Percentiles rank a stretch among this genome's conserved stretches.
These are phyloP conservation scores for Brenthis daphne DNA, from an alignment of 2,888 invertebrate genomes.

Conservation along the genomic window DNA sequence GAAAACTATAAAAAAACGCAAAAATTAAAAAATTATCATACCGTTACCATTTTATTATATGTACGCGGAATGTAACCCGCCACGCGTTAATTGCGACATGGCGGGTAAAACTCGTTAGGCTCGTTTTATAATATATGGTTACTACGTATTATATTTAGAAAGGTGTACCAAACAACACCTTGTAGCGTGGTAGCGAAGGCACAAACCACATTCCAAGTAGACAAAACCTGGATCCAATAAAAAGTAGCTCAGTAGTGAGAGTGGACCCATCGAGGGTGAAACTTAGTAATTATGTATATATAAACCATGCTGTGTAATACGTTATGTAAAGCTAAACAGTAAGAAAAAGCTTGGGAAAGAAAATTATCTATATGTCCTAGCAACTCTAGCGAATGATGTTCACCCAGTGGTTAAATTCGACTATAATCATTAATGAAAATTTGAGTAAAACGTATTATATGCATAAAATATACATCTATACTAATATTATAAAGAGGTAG, in stretches of 20 bases:
- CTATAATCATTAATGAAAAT: too few relatives aligned
- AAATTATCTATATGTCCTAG: too few relatives aligned
- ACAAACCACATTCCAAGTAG: conserved; percentile 18
- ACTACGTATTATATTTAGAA: conserved; percentile 13
- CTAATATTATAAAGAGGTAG: too few relatives aligned
- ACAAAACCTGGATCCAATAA: conserved; percentile 16
- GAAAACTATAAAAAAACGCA: too few relatives aligned
- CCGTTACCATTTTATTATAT: not conserved
- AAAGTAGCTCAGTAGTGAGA: conserved; percentile 44
- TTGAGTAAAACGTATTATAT: too few relatives aligned
- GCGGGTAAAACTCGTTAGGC: conserved; percentile 12
- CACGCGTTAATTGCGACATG: conserved; percentile 1
- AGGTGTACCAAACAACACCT: not conserved
- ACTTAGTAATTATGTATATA: conserved; percentile 28
- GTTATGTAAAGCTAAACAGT: not conserved
- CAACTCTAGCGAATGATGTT: too few relatives aligned
- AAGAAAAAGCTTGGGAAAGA: too few relatives aligned
- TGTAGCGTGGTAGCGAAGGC: conserved; percentile 1
- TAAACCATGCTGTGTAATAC: not conserved
- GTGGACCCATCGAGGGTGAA: conserved; percentile 35
- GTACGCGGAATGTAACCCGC: conserved; percentile 8
- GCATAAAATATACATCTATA: too few relatives aligned
- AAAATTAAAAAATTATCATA: not conserved
- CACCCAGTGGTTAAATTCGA: too few relatives aligned
- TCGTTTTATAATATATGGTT: not conserved